Percentiles rank a stretch among this genome's conserved stretches.
Evolutionary conservation across 2,113 vertebrate species (phyloP).

Genomic region (Grantiella picta): DNA sequence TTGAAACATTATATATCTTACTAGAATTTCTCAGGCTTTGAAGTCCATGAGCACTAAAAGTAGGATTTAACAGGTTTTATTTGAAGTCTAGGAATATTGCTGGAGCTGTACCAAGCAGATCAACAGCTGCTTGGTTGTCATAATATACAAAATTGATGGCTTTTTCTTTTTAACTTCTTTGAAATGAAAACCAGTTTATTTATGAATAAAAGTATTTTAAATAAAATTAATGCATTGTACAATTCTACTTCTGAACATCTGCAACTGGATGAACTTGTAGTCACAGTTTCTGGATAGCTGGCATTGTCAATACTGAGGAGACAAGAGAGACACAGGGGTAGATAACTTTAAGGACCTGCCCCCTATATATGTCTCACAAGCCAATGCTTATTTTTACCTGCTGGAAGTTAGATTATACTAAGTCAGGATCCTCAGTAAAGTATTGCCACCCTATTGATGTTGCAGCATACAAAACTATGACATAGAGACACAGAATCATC

Average conservation of each 20-base stretch:
- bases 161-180: neutral
- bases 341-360: too few relatives aligned
- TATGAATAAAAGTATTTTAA: neutral
- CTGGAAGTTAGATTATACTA: neutral
- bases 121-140: neutral
- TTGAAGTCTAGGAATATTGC: neutral
- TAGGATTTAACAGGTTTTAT: neutral
- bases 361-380: neutral
- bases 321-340: neutral
- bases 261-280: neutral
- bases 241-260: neutral
- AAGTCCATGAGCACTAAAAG: neutral
- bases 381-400: neutral
- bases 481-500: neutral
- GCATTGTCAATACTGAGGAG: neutral
- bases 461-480: neutral
- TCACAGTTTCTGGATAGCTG: neutral
- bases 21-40: neutral
- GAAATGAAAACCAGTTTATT: neutral
- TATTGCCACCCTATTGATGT: neutral
- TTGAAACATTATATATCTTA: neutral
- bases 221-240: neutral
- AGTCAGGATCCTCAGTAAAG: neutral
- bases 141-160: neutral
- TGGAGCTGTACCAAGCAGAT: neutral